Conservation (phyloP, 2,113 vertebrate species). For the Apistogramma diplotaenia region DNA sequence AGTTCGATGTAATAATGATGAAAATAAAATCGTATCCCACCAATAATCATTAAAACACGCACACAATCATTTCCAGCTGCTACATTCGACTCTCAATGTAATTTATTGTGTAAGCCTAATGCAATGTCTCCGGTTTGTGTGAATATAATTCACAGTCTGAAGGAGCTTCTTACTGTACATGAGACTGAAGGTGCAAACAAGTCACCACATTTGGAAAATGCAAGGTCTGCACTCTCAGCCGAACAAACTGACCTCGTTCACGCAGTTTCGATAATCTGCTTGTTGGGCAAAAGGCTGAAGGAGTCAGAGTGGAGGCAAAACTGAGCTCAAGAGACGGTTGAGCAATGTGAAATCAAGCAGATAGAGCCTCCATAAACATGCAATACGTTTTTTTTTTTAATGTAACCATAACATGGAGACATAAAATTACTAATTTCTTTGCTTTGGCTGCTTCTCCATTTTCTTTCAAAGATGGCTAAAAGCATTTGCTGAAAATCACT, state of each 20-base stretch:
- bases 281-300: conserved; percentile 24
- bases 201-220: conserved; percentile 51
- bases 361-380: no score
- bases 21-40: not conserved
- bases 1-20: not conserved
- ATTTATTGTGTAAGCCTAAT: not conserved
- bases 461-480: conserved; percentile 14
- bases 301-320: not conserved
- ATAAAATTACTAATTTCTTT: not conserved
- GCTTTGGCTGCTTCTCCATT: not conserved
- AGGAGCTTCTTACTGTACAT: conserved; percentile 18
- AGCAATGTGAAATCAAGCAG: not conserved
- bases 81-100: not conserved
- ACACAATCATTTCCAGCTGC: not conserved
- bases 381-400: no score
- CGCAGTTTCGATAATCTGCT: conserved; percentile 28
- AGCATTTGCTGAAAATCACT: conserved; percentile 31
- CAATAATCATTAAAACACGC: not conserved
- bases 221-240: conserved; percentile 35
- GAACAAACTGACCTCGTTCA: conserved; percentile 61
- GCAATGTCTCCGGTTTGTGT: not conserved
- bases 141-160: conserved; percentile 18
- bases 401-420: not conserved
- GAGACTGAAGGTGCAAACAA: conserved; percentile 33
- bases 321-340: not conserved